These are phyloP conservation scores for Latrodectus hesperus DNA, from an alignment of 2,888 invertebrate species.

Conservation along the genomic window DNA sequence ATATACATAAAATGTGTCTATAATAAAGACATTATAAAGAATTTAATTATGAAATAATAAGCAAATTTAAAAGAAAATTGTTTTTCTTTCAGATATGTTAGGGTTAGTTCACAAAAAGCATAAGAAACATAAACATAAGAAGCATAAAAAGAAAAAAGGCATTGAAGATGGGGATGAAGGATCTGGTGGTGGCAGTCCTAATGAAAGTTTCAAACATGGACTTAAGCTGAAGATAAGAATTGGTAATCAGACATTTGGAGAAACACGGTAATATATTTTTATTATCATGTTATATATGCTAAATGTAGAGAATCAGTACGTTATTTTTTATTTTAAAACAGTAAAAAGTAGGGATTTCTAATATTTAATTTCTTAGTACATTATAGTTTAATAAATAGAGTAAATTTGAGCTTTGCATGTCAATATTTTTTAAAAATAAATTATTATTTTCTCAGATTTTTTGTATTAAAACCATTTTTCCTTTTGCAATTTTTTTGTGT, in stretches of 20 bases:
- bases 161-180: constrained; percentile 75
- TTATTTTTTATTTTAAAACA: neutral
- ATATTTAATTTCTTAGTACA: too few relatives aligned
- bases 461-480: too few relatives aligned
- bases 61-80: neutral
- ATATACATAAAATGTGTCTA: neutral
- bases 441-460: too few relatives aligned
- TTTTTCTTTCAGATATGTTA: constrained; percentile 49
- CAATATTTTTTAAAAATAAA: too few relatives aligned
- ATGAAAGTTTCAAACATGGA: constrained; percentile 55
- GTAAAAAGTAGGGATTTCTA: neutral
- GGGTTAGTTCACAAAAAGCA: constrained; percentile 78
- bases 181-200: constrained; percentile 37
- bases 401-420: too few relatives aligned
- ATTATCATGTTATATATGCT: neutral
- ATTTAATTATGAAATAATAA: neutral
- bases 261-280: constrained; percentile 73
- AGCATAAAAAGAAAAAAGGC: constrained; percentile 78
- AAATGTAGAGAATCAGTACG: too few relatives aligned
- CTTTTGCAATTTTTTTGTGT: too few relatives aligned
- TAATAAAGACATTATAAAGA: neutral
- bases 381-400: too few relatives aligned
- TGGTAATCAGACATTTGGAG: constrained; percentile 74
- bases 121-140: constrained; percentile 82
- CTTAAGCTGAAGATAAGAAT: constrained; percentile 78